These are phyloP conservation scores for Seriola rivoliana DNA, from an alignment of 2,113 vertebrate genomes.

Conservation along the genomic window DNA sequence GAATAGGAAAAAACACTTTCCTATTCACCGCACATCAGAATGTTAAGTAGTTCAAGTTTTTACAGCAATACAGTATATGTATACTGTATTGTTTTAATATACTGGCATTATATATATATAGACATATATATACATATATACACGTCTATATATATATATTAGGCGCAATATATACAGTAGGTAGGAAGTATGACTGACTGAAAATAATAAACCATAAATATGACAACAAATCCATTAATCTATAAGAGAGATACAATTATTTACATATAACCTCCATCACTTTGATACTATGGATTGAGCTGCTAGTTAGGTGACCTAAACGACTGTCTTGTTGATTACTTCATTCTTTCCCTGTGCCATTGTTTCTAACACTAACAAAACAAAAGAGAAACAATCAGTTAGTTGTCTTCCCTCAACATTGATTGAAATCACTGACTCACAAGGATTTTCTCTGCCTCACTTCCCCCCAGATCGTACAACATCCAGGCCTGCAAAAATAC, in stretches of 20 bases:
- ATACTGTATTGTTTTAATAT: too few relatives aligned
- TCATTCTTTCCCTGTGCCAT: background rate
- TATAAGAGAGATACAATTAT: background rate
- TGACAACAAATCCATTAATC: background rate
- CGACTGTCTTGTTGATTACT: background rate
- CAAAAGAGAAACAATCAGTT: constrained; percentile 49
- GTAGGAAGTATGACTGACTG: background rate
- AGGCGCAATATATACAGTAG: background rate
- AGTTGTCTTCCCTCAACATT: constrained; percentile 60
- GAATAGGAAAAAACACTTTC: too few relatives aligned
- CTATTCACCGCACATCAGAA: too few relatives aligned
- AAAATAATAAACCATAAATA: background rate
- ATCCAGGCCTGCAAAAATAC: constrained; percentile 67
- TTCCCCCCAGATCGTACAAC: constrained; percentile 67
- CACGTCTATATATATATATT: too few relatives aligned
- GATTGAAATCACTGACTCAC: constrained; percentile 85
- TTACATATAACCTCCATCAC: background rate
- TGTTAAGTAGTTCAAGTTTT: too few relatives aligned
- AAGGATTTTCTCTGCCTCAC: constrained; percentile 74
- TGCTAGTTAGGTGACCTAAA: background rate
- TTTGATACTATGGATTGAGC: background rate
- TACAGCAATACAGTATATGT: too few relatives aligned
- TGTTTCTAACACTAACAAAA: background rate
- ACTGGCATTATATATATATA: too few relatives aligned
- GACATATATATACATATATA: too few relatives aligned